Evolutionary conservation across 2,797 vertebrate species (phyloP), one percentile per base, ranked within the genome.

Genomic region (Adelosebastes latens): DNA sequence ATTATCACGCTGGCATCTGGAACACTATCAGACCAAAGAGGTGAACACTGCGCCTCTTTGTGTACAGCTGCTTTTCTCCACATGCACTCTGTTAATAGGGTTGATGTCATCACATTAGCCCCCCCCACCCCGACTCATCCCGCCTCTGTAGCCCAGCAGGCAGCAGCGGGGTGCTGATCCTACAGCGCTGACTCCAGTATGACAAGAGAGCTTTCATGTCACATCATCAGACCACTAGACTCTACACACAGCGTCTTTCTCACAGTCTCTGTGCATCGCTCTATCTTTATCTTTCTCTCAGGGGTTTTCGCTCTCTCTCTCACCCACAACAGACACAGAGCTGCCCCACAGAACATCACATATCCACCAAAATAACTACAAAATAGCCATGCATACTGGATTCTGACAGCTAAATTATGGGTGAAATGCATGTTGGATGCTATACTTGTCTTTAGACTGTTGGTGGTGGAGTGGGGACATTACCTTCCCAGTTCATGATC

Each of bases 101-200:
- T 72, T 91, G 86, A 86, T 86, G 84, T 84, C 88, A 88, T 91
- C 81, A 59, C 70, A 84, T 89, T 91, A 89, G 68, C 42, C 65
- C 73, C 62, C 36, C 9, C 53, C 32, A 42, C 58, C 61, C 16
- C 4, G 68, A 77, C 60, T 36, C 59, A 31, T 82, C 76, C 80
- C 72, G 53, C 79, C 49, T 79, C 87, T 73, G 71, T 8, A 60
- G 75, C 75, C 76, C 85, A 83, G 80, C 77, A 88, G 69, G 74
- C 82, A 84, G 77, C 59, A 53, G 71, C 7, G 4, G 71, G 79
- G 60, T 63, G 65, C 61, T 82, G 83, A 79, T 87, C 80, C 81
- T 81, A 12, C 52, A 77, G 25, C 13, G 16, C 64, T 55, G 58
- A 64, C 64, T 81, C 24, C 68, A 65, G 34, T 22, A 32, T 60